phyloP scores from a whole-genome alignment of 2,888 invertebrate genomes.

The Cantharis rustica region DNA sequence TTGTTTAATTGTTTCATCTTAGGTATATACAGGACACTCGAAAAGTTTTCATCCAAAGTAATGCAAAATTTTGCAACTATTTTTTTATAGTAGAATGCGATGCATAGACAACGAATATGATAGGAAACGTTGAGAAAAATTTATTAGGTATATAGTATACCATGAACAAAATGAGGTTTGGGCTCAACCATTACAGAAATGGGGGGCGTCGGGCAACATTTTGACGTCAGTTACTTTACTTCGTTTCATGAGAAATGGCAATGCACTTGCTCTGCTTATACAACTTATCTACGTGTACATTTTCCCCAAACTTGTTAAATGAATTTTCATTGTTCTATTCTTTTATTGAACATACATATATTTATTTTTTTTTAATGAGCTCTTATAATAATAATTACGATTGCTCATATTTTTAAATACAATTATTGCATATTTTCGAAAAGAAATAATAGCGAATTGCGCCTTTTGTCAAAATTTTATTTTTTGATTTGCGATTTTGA shows the following conservation, averaged over 20 bases:
- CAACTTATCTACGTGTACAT: not conserved
- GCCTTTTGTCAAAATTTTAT: not conserved
- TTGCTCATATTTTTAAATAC: not conserved
- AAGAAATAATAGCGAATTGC: not conserved
- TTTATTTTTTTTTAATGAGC: no score
- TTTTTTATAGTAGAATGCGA: conserved; percentile 7
- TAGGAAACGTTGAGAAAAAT: conserved; percentile 52
- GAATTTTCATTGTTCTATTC: not conserved
- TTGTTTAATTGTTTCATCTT: not conserved
- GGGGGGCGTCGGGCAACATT: conserved; percentile 52
- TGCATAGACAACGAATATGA: not conserved
- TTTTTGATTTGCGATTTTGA: not conserved
- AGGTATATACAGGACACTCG: not conserved
- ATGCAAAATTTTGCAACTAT: conserved; percentile 16
- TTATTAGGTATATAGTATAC: conserved; percentile 53
- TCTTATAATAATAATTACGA: no score
- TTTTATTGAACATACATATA: not conserved
- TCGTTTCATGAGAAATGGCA: conserved; percentile 30
- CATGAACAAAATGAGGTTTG: conserved; percentile 59
- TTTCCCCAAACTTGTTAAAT: not conserved
- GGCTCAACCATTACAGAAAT: conserved; percentile 55
- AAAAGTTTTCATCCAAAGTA: conserved; percentile 7
- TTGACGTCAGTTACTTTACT: conserved; percentile 46
- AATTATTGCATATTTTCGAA: not conserved
- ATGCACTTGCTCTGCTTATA: conserved; percentile 8